phyloP scores from a whole-genome alignment of 1,140 invertebrate genomes.

The Aphelinus atriplicis region DNA sequence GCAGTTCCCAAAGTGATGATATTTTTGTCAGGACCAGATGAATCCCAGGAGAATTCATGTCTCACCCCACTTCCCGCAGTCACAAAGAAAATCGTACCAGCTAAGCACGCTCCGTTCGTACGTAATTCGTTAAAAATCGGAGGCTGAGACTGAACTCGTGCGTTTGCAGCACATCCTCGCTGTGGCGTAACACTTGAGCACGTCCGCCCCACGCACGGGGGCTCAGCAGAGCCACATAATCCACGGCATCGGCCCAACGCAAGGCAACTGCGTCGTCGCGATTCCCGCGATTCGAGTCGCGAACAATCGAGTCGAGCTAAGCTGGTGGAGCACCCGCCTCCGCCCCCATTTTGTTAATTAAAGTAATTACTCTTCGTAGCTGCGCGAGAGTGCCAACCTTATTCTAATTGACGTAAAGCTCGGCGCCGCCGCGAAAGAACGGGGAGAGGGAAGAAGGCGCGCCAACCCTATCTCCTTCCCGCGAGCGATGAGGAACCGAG shows the following conservation, averaged over 20 bases:
- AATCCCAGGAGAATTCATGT: too few species aligned
- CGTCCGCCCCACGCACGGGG: slow-evolving; percentile 5
- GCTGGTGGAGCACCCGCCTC: slow-evolving; percentile 45
- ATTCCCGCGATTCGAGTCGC: slow-evolving; percentile 32
- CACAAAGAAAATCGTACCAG: not conserved
- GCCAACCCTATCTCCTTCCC: not conserved
- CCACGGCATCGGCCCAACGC: not conserved
- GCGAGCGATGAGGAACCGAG: slow-evolving; percentile 13
- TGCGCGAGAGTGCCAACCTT: slow-evolving; percentile 66
- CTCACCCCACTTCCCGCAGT: too few species aligned
- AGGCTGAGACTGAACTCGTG: not conserved
- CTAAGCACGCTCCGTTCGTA: not conserved
- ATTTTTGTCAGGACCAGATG: too few species aligned
- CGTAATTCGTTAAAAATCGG: slow-evolving; percentile 33
- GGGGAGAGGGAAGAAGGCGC: slow-evolving; percentile 33
- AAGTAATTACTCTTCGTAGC: slow-evolving; percentile 70
- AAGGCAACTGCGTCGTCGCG: slow-evolving; percentile 26
- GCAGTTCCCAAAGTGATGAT: too few species aligned
- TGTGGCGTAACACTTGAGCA: slow-evolving; percentile 21
- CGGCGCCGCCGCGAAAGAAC: slow-evolving; percentile 50
- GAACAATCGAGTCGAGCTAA: slow-evolving; percentile 31
- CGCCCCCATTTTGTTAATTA: slow-evolving; percentile 69
- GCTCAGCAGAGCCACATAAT: slow-evolving; percentile 6
- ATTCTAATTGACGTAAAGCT: slow-evolving; percentile 69
- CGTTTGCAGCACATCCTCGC: not conserved